phyloP scores from a whole-genome alignment of 2,113 vertebrate genomes.

The Pachypanchax playfairii region DNA sequence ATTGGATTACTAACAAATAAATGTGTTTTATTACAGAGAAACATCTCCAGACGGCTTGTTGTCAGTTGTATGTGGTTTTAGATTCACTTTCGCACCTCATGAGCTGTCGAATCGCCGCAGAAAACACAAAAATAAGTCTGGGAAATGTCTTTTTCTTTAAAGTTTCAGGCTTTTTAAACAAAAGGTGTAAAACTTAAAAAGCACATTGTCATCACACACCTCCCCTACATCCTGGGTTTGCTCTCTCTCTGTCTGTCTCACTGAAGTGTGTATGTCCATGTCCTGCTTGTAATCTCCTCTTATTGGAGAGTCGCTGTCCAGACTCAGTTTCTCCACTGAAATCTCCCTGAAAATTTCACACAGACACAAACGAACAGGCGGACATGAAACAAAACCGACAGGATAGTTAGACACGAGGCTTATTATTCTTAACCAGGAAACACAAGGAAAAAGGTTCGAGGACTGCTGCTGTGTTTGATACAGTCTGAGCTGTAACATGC shows the following conservation, averaged over 20 bases:
- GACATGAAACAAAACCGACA: constrained; percentile 33
- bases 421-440: constrained; percentile 49
- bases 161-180: no score
- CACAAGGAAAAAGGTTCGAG: constrained; percentile 49
- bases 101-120: no score
- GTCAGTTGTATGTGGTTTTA: no score
- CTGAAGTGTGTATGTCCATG: constrained; percentile 66
- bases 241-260: constrained; percentile 59
- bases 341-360: constrained; percentile 79
- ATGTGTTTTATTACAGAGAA: no score
- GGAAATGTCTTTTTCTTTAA: no score
- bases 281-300: constrained; percentile 77
- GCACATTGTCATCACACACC: not conserved
- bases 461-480: constrained; percentile 33
- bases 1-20: no score
- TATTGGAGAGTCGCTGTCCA: constrained; percentile 79
- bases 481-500: not conserved
- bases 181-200: not conserved
- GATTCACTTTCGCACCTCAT: no score
- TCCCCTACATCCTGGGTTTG: constrained; percentile 18
- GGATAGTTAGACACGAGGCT: constrained; percentile 56
- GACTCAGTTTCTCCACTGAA: constrained; percentile 85
- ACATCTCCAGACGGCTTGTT: no score
- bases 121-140: no score
- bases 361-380: constrained; percentile 30